Conservation (phyloP, 2,113 vertebrate genomes). For the Xiphorhynchus elegans region DNA sequence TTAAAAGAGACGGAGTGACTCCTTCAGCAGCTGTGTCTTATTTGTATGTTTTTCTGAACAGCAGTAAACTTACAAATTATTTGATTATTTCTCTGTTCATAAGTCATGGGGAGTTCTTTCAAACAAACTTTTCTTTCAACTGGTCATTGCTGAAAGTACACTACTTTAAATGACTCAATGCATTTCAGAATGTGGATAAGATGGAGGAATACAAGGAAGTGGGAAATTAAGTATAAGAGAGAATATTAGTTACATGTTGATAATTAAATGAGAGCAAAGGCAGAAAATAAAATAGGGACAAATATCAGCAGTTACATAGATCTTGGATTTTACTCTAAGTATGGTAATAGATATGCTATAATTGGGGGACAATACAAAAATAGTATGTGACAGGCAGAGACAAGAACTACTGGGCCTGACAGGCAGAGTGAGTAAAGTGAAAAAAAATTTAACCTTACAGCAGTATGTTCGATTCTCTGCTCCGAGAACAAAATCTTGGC, state of each 20-base stretch:
- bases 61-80: neutral
- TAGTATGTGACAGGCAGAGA: neutral
- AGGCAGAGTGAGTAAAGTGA: neutral
- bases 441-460: neutral
- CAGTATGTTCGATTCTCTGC: neutral
- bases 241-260: fast-evolving
- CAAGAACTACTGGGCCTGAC: neutral
- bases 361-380: neutral
- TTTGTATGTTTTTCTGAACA: neutral
- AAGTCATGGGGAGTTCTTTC: neutral
- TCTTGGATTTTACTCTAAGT: neutral
- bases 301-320: neutral
- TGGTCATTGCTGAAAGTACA: neutral
- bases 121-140: neutral
- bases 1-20: neutral
- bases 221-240: neutral
- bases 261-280: neutral
- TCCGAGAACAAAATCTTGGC: neutral
- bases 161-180: neutral
- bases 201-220: neutral
- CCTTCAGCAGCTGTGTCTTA: neutral
- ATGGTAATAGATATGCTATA: neutral
- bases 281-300: neutral
- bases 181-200: neutral
- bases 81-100: neutral